Conservation (phyloP, 23 tunicate species). For the Ascidia mentula region DNA sequence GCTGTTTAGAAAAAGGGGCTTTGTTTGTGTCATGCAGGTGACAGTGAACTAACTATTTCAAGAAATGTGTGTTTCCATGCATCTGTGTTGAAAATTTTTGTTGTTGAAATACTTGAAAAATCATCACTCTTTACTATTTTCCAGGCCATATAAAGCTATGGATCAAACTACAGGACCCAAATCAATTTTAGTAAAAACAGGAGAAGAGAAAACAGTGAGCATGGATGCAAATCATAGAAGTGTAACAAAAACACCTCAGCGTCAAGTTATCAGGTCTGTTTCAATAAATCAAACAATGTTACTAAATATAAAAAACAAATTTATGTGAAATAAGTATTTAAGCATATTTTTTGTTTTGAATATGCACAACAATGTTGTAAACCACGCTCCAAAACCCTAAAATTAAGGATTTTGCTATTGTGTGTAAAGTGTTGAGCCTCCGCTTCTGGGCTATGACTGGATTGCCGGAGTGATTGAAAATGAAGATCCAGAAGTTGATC, state of each 20-base stretch:
- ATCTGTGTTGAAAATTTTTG: too few species aligned
- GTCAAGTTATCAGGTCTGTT: not conserved
- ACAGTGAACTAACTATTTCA: too few species aligned
- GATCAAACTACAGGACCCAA: not conserved
- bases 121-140: too few species aligned
- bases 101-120: too few species aligned
- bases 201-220: not conserved
- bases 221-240: not conserved
- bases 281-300: not conserved
- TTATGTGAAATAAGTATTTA: too few species aligned
- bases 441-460: conserved; percentile 90
- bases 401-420: not conserved
- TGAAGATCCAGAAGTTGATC: conserved; percentile 25
- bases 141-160: conserved; percentile 5
- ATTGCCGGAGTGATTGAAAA: conserved; percentile 85
- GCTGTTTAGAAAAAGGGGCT: too few species aligned
- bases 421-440: conserved; percentile 27
- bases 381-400: not conserved
- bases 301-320: too few species aligned
- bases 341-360: too few species aligned
- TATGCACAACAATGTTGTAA: too few species aligned
- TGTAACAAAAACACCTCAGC: not conserved
- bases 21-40: too few species aligned
- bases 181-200: conserved; percentile 6
- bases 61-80: too few species aligned